Percentiles rank a stretch among this genome's conserved stretches.
These are phyloP conservation scores for Chlamydotis undulata DNA, from an alignment of 2,113 vertebrate genomes.

Conservation along the genomic window DNA sequence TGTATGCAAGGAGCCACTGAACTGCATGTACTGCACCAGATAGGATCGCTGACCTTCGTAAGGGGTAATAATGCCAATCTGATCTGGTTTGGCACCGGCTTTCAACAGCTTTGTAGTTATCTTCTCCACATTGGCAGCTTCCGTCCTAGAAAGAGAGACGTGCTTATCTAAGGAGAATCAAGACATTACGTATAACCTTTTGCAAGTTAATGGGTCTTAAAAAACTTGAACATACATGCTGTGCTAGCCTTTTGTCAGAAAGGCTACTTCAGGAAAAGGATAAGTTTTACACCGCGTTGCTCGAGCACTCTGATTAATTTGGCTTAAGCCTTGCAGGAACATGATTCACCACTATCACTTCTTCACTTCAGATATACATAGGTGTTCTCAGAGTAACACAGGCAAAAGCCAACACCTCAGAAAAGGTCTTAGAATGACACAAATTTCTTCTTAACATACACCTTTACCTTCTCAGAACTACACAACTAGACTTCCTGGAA, in stretches of 20 bases:
- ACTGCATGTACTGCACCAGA: slow-evolving; percentile 99
- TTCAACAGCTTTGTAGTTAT: slow-evolving; percentile 97
- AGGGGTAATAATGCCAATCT: slow-evolving; percentile 97
- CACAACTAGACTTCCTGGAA: not conserved
- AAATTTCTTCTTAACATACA: not conserved
- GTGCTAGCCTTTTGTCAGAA: not conserved
- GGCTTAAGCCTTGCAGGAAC: not conserved
- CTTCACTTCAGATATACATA: rapidly evolving
- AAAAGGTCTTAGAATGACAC: not conserved
- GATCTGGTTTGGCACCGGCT: slow-evolving; percentile 95
- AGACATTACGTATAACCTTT: not conserved
- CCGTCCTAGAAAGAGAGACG: slow-evolving; percentile 79
- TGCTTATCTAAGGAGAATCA: not conserved
- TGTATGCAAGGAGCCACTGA: slow-evolving; percentile 98
- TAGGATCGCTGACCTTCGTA: slow-evolving; percentile 98
- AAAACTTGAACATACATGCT: rapidly evolving
- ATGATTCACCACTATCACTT: not conserved
- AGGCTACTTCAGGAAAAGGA: not conserved
- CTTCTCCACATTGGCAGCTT: slow-evolving; percentile 97
- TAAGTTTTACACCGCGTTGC: not conserved
- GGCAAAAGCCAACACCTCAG: not conserved
- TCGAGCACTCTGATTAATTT: rapidly evolving
- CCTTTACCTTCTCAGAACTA: not conserved
- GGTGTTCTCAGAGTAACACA: not conserved
- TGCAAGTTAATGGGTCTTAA: not conserved